Percentiles rank a stretch among this genome's conserved stretches.
These are phyloP conservation scores for Rhincodon typus DNA, from an alignment of 2,797 vertebrate species.

Conservation along the genomic window DNA sequence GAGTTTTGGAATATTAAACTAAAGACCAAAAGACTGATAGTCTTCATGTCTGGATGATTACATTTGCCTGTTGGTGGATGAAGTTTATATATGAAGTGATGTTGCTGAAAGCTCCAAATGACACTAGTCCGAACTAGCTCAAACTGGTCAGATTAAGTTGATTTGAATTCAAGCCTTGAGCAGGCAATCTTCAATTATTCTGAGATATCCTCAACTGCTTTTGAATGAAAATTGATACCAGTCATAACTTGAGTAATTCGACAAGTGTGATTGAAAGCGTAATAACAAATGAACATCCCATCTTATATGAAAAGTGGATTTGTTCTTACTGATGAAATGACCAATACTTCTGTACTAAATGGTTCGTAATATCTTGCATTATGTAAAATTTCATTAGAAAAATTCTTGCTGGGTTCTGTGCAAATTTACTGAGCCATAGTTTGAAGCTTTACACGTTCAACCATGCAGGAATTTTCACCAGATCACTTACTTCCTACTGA, in stretches of 20 bases:
- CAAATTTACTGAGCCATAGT: slow-evolving; percentile 6
- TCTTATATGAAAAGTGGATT: background rate
- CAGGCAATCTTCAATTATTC: background rate
- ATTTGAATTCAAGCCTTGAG: background rate
- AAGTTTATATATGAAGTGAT: background rate
- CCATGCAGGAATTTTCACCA: background rate
- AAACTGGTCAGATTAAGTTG: background rate
- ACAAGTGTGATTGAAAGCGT: too few species aligned
- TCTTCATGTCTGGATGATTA: background rate
- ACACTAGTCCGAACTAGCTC: slow-evolving; percentile 6
- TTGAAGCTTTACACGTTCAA: slow-evolving; percentile 24
- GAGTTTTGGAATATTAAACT: background rate
- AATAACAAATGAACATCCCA: background rate
- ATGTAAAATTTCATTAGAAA: background rate
- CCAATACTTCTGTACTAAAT: background rate
- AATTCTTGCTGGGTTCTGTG: background rate
- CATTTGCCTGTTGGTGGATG: background rate
- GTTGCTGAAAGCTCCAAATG: background rate
- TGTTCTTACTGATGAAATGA: background rate
- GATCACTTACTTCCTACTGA: background rate
- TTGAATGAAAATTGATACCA: background rate
- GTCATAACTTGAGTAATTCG: background rate
- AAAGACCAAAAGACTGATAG: background rate
- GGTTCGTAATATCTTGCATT: background rate
- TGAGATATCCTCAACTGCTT: background rate